These are phyloP conservation scores for Hedya salicella DNA, from an alignment of 2,888 invertebrate species.

Conservation along the genomic window DNA sequence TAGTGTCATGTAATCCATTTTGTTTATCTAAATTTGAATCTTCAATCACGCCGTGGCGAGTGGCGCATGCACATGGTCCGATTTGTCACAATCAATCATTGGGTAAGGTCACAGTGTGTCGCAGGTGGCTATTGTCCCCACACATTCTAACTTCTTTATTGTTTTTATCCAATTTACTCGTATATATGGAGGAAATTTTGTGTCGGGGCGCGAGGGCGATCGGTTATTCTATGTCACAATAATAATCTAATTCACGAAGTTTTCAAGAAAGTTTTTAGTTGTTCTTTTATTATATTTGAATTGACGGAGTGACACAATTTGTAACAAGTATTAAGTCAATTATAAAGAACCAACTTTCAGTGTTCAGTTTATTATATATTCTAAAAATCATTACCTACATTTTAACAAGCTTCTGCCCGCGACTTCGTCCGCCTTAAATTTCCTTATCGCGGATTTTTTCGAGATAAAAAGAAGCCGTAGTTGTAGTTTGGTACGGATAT, in stretches of 20 bases:
- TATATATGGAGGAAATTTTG: slow-evolving; percentile 4
- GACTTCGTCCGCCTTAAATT: no score
- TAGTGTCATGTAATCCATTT: slow-evolving; percentile 61
- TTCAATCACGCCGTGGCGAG: slow-evolving; percentile 57
- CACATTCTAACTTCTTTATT: slow-evolving; percentile 38
- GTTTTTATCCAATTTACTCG: slow-evolving; percentile 35
- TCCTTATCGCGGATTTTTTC: no score
- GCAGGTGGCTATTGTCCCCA: slow-evolving; percentile 57
- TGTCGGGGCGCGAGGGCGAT: background rate
- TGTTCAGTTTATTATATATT: no score
- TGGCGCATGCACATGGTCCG: slow-evolving; percentile 56
- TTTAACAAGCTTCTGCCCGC: no score
- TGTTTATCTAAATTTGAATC: slow-evolving; percentile 69
- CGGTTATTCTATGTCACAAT: background rate
- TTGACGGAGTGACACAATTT: background rate
- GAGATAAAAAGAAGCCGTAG: no score
- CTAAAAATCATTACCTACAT: no score
- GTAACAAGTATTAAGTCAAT: no score
- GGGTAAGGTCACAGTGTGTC: slow-evolving; percentile 60
- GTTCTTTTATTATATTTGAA: background rate
- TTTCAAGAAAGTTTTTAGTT: background rate
- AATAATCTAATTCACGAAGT: background rate
- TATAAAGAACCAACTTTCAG: no score
- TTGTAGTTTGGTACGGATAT: no score
- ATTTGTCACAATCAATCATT: slow-evolving; percentile 78